Percentiles rank a stretch among this genome's conserved stretches.
phyloP scores from a whole-genome alignment of 2,113 vertebrate species.

The Struthio camelus region DNA sequence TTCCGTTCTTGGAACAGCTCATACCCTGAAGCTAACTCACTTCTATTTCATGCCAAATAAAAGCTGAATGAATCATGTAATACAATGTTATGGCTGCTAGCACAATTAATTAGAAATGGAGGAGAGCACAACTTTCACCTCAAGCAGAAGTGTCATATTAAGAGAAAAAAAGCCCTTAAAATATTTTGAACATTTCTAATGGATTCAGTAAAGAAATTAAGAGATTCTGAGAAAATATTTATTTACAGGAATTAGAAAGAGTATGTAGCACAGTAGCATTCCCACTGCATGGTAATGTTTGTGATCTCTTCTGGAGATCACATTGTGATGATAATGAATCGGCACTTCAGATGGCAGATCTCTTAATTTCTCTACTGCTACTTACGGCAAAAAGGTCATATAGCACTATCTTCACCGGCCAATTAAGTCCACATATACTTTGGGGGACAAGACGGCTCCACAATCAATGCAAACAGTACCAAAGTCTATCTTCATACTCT shows the following conservation, averaged over 20 bases:
- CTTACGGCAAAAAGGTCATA: accelerated
- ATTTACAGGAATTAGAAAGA: background rate
- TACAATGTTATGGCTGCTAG: slow-evolving; percentile 66
- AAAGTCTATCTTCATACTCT: background rate
- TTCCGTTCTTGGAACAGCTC: slow-evolving; percentile 27
- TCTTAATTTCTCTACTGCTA: background rate
- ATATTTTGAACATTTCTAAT: background rate
- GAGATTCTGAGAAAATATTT: slow-evolving; percentile 27
- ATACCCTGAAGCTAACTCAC: slow-evolving; percentile 57
- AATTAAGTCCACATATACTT: background rate
- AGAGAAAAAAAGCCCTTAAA: slow-evolving; percentile 54
- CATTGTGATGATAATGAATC: background rate
- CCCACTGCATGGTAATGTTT: background rate
- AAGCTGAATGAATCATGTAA: slow-evolving; percentile 64
- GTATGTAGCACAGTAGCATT: background rate
- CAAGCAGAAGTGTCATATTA: slow-evolving; percentile 38
- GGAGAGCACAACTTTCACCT: slow-evolving; percentile 59
- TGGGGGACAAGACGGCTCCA: background rate
- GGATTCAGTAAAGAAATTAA: slow-evolving; percentile 24
- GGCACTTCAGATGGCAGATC: background rate
- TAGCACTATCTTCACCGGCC: background rate
- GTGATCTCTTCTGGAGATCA: background rate
- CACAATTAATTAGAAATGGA: slow-evolving; percentile 72
- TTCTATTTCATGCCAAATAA: slow-evolving; percentile 68
- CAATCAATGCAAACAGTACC: background rate